These are phyloP conservation scores for Steinernema khuongi DNA, from an alignment of 1,140 invertebrate species.

Conservation along the genomic window DNA sequence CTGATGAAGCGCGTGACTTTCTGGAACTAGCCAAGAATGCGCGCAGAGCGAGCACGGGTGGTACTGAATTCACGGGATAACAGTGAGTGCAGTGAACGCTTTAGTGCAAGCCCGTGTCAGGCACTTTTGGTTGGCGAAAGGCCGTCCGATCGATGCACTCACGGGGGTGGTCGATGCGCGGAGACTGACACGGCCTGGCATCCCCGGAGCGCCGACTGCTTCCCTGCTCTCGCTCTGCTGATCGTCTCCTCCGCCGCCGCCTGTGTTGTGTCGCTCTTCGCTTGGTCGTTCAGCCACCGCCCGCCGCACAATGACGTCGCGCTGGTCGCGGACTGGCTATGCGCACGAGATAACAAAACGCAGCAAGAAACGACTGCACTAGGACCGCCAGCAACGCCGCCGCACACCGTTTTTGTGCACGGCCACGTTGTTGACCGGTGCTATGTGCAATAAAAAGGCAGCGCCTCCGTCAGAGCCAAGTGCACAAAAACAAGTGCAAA, in stretches of 20 bases:
- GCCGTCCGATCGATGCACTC: conserved; percentile 14
- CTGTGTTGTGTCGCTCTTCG: conserved; percentile 1
- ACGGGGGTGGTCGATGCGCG: conserved; percentile 15
- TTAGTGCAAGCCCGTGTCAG: conserved; percentile 16
- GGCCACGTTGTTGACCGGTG: no score
- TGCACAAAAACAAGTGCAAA: neutral
- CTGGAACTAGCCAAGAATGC: conserved; percentile 13
- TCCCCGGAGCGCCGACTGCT: conserved; percentile 15
- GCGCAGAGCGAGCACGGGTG: conserved; percentile 6
- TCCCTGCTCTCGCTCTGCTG: neutral
- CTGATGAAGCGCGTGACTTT: neutral
- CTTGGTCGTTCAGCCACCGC: conserved; percentile 11
- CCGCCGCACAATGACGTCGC: conserved; percentile 14
- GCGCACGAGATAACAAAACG: neutral
- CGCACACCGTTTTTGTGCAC: no score
- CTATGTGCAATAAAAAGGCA: neutral
- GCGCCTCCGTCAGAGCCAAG: no score
- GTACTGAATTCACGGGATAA: conserved; percentile 16
- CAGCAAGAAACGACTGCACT: neutral
- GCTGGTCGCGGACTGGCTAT: conserved; percentile 1
- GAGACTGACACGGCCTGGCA: conserved; percentile 14
- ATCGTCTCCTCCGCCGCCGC: no score
- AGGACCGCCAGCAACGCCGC: neutral
- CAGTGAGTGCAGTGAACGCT: conserved; percentile 16
- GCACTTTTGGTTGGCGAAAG: conserved; percentile 16